phyloP scores from a whole-genome alignment of 1,140 invertebrate species.

The Potamilus streckersoni region DNA sequence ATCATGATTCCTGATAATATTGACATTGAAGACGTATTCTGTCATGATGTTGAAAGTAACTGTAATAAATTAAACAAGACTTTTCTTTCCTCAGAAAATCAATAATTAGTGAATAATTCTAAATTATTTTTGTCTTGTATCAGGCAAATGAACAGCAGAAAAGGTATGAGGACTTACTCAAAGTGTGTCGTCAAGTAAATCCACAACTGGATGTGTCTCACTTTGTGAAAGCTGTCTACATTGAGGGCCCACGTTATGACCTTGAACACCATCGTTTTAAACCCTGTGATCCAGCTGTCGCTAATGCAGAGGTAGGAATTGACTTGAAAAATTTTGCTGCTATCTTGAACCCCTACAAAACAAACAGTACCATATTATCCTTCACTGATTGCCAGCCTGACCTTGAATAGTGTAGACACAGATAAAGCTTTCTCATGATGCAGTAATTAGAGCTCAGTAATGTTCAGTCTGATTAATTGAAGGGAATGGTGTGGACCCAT shows the following conservation, averaged over 20 bases:
- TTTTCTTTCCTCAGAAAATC: conserved; percentile 85
- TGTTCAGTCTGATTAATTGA: no score
- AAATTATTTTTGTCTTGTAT: conserved; percentile 24
- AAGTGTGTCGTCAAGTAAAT: conserved; percentile 78
- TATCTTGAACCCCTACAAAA: not conserved
- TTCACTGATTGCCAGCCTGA: no score
- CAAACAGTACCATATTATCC: no score
- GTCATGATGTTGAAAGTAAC: no score
- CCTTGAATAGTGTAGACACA: no score
- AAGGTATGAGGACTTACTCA: conserved; percentile 80
- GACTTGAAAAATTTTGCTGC: not conserved
- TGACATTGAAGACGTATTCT: no score
- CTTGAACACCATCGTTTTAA: conserved; percentile 75
- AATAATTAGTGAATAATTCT: conserved; percentile 33
- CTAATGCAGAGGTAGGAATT: conserved; percentile 44
- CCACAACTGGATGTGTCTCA: conserved; percentile 79
- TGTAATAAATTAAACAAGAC: conserved; percentile 73
- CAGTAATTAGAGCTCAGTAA: no score
- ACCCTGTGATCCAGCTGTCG: conserved; percentile 64
- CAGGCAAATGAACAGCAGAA: conserved; percentile 82
- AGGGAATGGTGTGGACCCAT: no score
- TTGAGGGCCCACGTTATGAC: conserved; percentile 68
- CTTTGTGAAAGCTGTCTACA: conserved; percentile 75
- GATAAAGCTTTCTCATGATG: no score
- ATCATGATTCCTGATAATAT: no score